Evolutionary conservation across 2,888 invertebrate species (phyloP).

Genomic region (Sipha maydis): DNA sequence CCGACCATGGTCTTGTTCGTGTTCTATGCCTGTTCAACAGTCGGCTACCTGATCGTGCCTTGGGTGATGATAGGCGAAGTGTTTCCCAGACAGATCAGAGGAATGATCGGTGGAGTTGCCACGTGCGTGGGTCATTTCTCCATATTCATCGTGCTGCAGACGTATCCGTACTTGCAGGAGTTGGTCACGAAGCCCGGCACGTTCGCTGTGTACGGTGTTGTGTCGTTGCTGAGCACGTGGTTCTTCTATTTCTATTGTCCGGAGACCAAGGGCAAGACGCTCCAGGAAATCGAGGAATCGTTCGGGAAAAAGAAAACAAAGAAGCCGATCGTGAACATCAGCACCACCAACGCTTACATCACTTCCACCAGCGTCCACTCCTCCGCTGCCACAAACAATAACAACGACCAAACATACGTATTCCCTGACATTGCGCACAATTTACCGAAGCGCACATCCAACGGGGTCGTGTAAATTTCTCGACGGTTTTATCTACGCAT

Average conservation of each 20-base stretch:
- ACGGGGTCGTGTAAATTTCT: neutral
- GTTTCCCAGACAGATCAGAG: conserved; percentile 77
- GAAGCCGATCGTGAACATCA: conserved; percentile 54
- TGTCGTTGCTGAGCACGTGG: conserved; percentile 72
- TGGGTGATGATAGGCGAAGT: conserved; percentile 83
- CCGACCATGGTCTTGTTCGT: conserved; percentile 73
- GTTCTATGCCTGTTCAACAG: conserved; percentile 74
- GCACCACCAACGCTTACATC: neutral
- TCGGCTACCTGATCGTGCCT: conserved; percentile 77
- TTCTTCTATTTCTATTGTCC: conserved; percentile 76
- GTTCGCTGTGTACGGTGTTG: conserved; percentile 73
- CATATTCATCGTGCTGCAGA: conserved; percentile 77
- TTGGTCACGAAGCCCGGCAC: conserved; percentile 72
- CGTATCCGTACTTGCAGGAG: conserved; percentile 72
- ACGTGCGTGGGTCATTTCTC: conserved; percentile 75
- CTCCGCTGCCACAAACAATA: neutral
- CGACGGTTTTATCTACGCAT: neutral
- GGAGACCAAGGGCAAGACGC: conserved; percentile 76
- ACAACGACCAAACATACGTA: neutral
- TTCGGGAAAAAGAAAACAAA: conserved; percentile 75
- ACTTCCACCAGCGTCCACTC: neutral
- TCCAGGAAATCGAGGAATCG: conserved; percentile 79
- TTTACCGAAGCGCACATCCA: neutral
- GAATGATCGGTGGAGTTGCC: conserved; percentile 75
- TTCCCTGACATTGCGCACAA: conserved; percentile 23